Evolutionary conservation across 2,797 vertebrate genomes (phyloP).

Genomic region (Sebastes elongatus): DNA sequence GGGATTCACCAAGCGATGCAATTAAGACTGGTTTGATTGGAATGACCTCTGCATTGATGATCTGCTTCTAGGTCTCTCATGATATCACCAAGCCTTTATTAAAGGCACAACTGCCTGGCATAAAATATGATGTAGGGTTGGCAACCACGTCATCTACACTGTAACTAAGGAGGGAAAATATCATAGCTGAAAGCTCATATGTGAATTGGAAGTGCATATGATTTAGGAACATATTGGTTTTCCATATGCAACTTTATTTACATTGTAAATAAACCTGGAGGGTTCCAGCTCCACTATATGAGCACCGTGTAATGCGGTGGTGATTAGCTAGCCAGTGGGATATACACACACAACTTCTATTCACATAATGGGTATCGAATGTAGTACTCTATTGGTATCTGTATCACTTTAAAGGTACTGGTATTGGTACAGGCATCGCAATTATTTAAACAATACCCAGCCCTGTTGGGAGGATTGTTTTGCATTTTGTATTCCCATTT

Average conservation of each 20-base stretch:
- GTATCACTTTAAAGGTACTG: too few species aligned
- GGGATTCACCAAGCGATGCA: constrained; percentile 61
- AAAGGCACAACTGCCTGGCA: neutral
- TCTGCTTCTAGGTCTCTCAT: constrained; percentile 1
- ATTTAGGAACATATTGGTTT: neutral
- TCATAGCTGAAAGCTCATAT: neutral
- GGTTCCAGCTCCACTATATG: too few species aligned
- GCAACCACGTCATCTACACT: neutral
- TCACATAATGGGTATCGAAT: too few species aligned
- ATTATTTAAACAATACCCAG: too few species aligned
- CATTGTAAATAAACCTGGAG: too few species aligned
- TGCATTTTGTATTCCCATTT: neutral
- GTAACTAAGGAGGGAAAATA: neutral
- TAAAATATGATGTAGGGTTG: constrained; percentile 11
- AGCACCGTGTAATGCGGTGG: too few species aligned
- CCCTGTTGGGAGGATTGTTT: neutral
- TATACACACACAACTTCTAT: too few species aligned
- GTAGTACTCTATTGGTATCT: too few species aligned
- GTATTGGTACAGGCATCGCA: too few species aligned
- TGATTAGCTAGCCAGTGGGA: too few species aligned
- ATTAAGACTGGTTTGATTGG: constrained; percentile 57
- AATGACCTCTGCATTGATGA: constrained; percentile 44
- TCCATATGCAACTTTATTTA: neutral
- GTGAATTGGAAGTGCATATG: neutral
- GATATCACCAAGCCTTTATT: constrained; percentile 2